Base-by-base conservation (phyloP, 2,888 invertebrate species). In the Chloroclysta siterata region DNA sequence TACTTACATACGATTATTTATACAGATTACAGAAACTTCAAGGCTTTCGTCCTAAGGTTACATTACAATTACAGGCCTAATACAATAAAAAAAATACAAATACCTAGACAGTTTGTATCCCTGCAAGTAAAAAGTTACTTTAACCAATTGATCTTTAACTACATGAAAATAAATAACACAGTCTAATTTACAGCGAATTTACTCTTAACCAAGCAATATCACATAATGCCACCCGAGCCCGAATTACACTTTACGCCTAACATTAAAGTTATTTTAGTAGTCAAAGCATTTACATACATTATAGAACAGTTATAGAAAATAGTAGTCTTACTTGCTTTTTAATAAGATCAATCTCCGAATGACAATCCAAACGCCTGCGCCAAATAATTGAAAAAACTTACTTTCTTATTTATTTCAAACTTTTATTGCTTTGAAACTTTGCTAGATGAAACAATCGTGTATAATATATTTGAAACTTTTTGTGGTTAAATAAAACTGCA, bases 181-280 rank as follows among this genome's bases (percentile, higher is more conserved):
- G 17, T 10, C 46, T 52, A 41, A 39, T 33, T 33, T 41, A 57
- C 29, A 22, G 50, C 29, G n/a, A 13, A 29, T 61, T 61, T 51
- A 57, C 46, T 54, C 8, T 53, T 54, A 48, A 75, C 74, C 73
- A 81, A 84, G 84, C 85, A 72, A 79, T 85, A 85, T 85, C 85
- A 85, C 85, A 85, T 61, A 82, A 83, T 76, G 83, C 81, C 82
- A 42, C 74, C 70, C 77, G 81, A 82, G 81, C 83, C 78, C 67
- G 66, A 70, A 74, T 74, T 57, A 65, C 63, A 67, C 61, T 50
- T 65, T 60, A 68, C 17, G 15, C 5, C 44, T 55, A 44, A 53
- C 46, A 42, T 41, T 33, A 51, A 11, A 42, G 39, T 48, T 11
- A 33, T 14, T 50, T 33, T 29, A 14, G 7, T 14, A 33, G 10